Base-by-base conservation (phyloP, 2,797 vertebrate species). In the Sphenodon punctatus region DNA sequence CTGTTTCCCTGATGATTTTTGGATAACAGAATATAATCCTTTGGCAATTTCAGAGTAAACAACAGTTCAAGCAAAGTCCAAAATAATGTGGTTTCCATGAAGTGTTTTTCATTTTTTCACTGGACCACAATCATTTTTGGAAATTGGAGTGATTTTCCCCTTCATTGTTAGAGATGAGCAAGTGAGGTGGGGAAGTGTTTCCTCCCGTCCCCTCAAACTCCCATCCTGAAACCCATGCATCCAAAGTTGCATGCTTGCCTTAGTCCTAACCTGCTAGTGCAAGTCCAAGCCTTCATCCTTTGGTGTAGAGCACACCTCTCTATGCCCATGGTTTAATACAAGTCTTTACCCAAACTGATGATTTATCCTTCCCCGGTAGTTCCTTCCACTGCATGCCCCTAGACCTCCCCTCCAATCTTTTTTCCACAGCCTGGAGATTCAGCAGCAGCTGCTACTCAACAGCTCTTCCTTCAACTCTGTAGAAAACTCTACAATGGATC, bases 91-190 rank as follows among this genome's bases (percentile, higher is more conserved):
- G 8, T 82, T 20, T 51, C 5, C 65, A 46, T 42, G 81, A 63
- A 13, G 36, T 63, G 11, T 6, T 88, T 75, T 76, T 36, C 20
- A 23, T 10, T 43, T 19, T 39, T 15, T 63, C 6, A 6, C 53
- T 25, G 23, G n/a, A 5, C 51, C 19, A 27, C 3, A 3, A 4
- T 10, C 39, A 77, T 64, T 71, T 6, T 36, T 67, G 15, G 60
- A 19, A 71, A 25, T 64, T 51, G 72, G 53, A 77, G 19, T 61
- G 69, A 39, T 42, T 34, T 53, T 75, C 65, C 20, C 17, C 15
- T n/a, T n/a, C 8, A 25, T 51, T 51, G 51, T 7, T 8, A 4
- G 48, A 1, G 51, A 13, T 7, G 8, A 22, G 59, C 63, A 69
- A 6, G 11, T 75, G 36, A 63, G 51, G 59, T 66, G 67, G 7